Conservation (phyloP, 1,140 invertebrate genomes). For the Rhynchophorus ferrugineus region DNA sequence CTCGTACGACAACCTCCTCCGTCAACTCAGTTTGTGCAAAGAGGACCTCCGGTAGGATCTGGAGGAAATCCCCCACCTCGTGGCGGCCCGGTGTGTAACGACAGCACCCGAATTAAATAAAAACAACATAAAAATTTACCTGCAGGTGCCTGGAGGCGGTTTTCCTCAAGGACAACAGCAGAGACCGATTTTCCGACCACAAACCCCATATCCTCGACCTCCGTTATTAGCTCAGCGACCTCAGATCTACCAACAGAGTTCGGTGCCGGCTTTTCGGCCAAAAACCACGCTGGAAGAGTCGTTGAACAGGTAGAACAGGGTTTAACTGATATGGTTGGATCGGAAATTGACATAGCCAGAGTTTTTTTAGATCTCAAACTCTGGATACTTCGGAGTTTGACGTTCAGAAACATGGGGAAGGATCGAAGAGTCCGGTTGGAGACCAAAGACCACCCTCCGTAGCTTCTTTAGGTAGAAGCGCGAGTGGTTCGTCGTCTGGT, state of each 20-base stretch:
- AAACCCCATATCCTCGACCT: conserved; percentile 28
- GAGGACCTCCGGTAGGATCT: conserved; percentile 19
- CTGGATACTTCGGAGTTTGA: conserved; percentile 31
- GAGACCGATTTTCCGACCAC: conserved; percentile 22
- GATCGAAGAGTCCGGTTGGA: conserved; percentile 6
- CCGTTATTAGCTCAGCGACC: conserved; percentile 25
- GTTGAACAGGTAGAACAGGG: conserved; percentile 17
- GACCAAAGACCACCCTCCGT: conserved; percentile 26
- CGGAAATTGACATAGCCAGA: not conserved
- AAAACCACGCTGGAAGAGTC: conserved; percentile 18
- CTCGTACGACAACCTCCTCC: conserved; percentile 5
- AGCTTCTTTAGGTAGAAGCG: conserved; percentile 24
- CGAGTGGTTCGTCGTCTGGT: conserved; percentile 20
- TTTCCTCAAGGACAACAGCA: not conserved
- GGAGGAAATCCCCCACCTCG: conserved; percentile 19
- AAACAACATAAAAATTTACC: conserved; percentile 2
- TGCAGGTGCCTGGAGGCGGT: not conserved
- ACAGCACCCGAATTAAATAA: not conserved
- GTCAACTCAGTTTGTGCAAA: conserved; percentile 23
- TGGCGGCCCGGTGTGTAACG: conserved; percentile 9
- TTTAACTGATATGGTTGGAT: not conserved
- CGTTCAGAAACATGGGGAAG: conserved; percentile 13
- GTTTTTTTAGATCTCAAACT: conserved; percentile 27
- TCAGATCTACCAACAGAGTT: conserved; percentile 32
- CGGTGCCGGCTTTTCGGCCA: conserved; percentile 24